Evolutionary conservation across 2,113 vertebrate genomes (phyloP).

Genomic region (Limanda limanda): DNA sequence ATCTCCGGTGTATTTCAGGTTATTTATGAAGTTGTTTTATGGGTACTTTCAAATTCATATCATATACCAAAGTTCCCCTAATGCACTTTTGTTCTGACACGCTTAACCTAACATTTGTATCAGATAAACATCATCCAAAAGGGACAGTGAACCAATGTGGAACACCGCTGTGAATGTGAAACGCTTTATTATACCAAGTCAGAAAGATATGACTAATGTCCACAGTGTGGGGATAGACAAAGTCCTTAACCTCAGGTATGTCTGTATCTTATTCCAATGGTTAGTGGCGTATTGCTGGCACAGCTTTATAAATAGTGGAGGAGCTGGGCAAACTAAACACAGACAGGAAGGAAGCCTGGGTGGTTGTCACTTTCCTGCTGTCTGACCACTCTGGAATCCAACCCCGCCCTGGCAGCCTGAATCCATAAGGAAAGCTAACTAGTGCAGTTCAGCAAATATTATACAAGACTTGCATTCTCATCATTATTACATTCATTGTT

Average conservation of each 20-base stretch:
- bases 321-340: constrained; percentile 20
- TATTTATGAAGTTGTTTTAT: not conserved
- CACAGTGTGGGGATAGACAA: not conserved
- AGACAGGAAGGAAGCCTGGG: constrained; percentile 66
- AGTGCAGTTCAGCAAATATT: not conserved
- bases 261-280: constrained; percentile 28
- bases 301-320: constrained; percentile 8
- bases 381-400: constrained; percentile 65
- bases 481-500: not conserved
- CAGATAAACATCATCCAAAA: not conserved
- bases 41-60: not conserved
- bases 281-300: constrained; percentile 2
- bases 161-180: not conserved
- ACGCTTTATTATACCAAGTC: not conserved
- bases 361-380: constrained; percentile 55
- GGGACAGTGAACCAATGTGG: not conserved
- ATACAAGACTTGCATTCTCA: not conserved
- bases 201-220: constrained; percentile 1
- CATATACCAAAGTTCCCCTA: not conserved
- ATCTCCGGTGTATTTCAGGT: constrained; percentile 2
- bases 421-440: constrained; percentile 3
- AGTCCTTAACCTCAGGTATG: constrained; percentile 9
- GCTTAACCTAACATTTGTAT: not conserved
- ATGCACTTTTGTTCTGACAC: not conserved
- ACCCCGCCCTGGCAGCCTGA: constrained; percentile 43